phyloP scores from a whole-genome alignment of 2,888 invertebrate genomes.

The Oxytorus armatus region DNA sequence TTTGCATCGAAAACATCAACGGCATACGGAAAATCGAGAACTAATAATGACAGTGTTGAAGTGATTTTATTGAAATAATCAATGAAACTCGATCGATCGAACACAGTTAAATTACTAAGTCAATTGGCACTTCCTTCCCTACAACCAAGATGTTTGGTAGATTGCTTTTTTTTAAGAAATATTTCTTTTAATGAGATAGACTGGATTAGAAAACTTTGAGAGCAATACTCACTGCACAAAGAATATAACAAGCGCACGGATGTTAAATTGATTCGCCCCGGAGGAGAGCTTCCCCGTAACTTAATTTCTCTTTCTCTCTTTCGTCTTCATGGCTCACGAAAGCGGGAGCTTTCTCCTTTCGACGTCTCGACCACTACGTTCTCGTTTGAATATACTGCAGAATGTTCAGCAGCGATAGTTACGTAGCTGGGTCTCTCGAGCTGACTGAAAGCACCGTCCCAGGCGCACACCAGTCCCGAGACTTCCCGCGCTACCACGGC shows the following conservation, averaged over 20 bases:
- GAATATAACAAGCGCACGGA: constrained; percentile 2
- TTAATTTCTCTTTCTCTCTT: constrained; percentile 25
- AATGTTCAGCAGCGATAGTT: constrained; percentile 45
- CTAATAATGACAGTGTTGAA: constrained; percentile 11
- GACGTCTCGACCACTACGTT: constrained; percentile 19
- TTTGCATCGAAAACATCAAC: constrained; percentile 42
- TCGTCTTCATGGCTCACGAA: not conserved
- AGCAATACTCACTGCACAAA: not conserved
- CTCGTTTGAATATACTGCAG: constrained; percentile 40
- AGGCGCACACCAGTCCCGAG: constrained; percentile 51
- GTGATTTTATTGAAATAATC: constrained; percentile 3
- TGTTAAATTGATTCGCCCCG: constrained; percentile 35
- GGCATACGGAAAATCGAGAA: constrained; percentile 34
- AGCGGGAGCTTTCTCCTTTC: constrained; percentile 30
- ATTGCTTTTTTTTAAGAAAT: not conserved
- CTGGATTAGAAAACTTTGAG: not conserved
- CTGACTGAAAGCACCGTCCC: constrained; percentile 54
- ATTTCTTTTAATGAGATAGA: not conserved
- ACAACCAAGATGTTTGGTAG: not conserved
- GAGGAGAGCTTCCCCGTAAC: constrained; percentile 14
- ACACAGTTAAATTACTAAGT: not conserved
- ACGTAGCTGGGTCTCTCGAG: constrained; percentile 54
- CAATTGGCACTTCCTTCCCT: not conserved
- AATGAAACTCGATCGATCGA: not conserved
- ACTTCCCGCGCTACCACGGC: constrained; percentile 70